Conservation (phyloP, 2,113 vertebrate species). For the Ardeotis arabs region DNA sequence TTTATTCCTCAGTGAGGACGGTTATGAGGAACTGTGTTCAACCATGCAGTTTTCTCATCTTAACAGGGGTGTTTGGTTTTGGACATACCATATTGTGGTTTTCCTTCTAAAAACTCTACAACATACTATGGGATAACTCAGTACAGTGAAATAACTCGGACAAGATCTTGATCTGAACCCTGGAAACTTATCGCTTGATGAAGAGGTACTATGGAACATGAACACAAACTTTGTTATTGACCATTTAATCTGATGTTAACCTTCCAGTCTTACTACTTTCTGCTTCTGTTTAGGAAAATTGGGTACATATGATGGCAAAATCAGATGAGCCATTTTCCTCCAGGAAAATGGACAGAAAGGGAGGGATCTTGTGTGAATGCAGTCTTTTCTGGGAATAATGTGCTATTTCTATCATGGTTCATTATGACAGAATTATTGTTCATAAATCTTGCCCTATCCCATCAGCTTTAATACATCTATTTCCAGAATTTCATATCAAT, state of each 20-base stretch:
- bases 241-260: neutral
- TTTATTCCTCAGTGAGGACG: neutral
- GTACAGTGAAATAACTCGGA: neutral
- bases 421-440: neutral
- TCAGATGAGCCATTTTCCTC: neutral
- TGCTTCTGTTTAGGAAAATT: neutral
- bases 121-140: neutral
- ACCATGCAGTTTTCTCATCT: neutral
- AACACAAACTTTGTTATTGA: neutral
- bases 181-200: neutral
- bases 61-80: neutral
- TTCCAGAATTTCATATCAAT: neutral
- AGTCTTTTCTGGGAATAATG: neutral
- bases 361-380: neutral
- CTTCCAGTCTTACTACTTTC: neutral
- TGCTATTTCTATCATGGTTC: neutral
- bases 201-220: neutral
- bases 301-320: neutral
- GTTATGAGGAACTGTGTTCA: neutral
- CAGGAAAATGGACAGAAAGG: neutral
- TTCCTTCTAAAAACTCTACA: neutral
- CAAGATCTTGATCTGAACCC: neutral
- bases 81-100: neutral
- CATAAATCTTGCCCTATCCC: neutral
- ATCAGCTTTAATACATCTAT: neutral